Percentiles rank a stretch among this genome's conserved stretches.
Evolutionary conservation across 2,888 invertebrate genomes (phyloP).

Genomic region (Ptychoptera contaminata): DNA sequence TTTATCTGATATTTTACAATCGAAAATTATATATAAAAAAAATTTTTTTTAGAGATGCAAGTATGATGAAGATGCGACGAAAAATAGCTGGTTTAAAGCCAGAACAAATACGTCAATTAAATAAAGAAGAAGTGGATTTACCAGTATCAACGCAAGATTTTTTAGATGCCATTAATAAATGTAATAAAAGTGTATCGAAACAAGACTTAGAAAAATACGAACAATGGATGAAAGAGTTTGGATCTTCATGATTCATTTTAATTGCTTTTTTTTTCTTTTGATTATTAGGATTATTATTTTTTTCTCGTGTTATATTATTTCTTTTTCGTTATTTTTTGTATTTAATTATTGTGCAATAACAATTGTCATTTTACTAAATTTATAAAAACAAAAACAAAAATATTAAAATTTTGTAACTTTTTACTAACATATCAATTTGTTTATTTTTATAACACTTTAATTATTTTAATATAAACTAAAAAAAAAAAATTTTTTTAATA

Average conservation of each 20-base stretch:
- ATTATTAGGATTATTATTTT: too few relatives aligned
- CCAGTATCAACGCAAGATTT: slow-evolving; percentile 90
- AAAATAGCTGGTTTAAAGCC: slow-evolving; percentile 87
- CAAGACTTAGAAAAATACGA: slow-evolving; percentile 91
- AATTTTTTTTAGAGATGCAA: slow-evolving; percentile 60
- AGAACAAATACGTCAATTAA: slow-evolving; percentile 85
- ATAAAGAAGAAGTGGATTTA: slow-evolving; percentile 86
- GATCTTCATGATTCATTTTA: slow-evolving; percentile 33
- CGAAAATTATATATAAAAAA: not conserved
- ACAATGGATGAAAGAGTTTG: slow-evolving; percentile 95
- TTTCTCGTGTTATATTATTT: too few relatives aligned
- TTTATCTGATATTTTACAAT: not conserved
- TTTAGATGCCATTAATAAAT: slow-evolving; percentile 79
- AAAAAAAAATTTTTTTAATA: too few relatives aligned
- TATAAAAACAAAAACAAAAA: too few relatives aligned
- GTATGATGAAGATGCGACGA: slow-evolving; percentile 97
- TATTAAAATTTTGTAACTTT: too few relatives aligned
- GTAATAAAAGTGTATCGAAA: slow-evolving; percentile 91
- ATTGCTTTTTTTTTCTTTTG: too few relatives aligned
- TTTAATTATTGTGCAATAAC: too few relatives aligned
- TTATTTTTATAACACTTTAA: too few relatives aligned
- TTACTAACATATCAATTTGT: too few relatives aligned
- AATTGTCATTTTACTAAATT: too few relatives aligned
- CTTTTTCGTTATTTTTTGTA: too few relatives aligned
- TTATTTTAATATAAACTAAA: too few relatives aligned